phyloP scores from a whole-genome alignment of 2,113 vertebrate genomes.

The Deroptyus accipitrinus region DNA sequence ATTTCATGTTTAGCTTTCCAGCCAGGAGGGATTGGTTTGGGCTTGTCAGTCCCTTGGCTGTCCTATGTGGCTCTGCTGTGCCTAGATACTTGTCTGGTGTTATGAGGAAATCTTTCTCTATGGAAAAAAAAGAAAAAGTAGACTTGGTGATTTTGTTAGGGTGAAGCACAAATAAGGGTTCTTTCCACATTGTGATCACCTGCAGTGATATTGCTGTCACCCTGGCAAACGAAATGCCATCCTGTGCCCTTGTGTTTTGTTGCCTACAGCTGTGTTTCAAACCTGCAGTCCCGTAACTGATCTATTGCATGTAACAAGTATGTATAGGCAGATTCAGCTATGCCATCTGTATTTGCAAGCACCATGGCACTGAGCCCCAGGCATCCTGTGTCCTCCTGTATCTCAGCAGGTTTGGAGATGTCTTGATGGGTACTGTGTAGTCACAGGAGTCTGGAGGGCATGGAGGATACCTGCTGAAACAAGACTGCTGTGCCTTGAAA shows the following conservation, averaged over 20 bases:
- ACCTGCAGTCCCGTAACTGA: background rate
- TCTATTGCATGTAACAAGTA: background rate
- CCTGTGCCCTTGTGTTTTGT: too few relatives aligned
- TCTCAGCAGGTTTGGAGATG: too few relatives aligned
- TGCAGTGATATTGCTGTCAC: background rate
- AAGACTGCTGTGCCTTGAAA: background rate
- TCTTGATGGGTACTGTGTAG: background rate
- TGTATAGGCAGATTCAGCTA: background rate
- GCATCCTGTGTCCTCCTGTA: background rate
- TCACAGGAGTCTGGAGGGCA: background rate
- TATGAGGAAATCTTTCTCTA: background rate
- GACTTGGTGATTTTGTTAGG: background rate
- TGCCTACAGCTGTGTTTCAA: background rate
- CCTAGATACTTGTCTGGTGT: background rate
- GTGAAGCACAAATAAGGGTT: background rate
- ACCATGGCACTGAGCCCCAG: fast-evolving
- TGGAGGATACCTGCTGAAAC: background rate
- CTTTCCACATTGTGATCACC: background rate
- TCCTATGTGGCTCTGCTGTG: background rate
- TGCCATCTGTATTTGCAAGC: background rate
- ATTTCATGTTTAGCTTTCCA: background rate
- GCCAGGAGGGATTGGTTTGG: background rate
- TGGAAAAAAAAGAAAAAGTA: too few relatives aligned
- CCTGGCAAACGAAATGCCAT: background rate
- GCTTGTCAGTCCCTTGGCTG: background rate